Evolutionary conservation across 2,113 vertebrate genomes (phyloP).

Genomic region (Beaufortia kweichowensis): DNA sequence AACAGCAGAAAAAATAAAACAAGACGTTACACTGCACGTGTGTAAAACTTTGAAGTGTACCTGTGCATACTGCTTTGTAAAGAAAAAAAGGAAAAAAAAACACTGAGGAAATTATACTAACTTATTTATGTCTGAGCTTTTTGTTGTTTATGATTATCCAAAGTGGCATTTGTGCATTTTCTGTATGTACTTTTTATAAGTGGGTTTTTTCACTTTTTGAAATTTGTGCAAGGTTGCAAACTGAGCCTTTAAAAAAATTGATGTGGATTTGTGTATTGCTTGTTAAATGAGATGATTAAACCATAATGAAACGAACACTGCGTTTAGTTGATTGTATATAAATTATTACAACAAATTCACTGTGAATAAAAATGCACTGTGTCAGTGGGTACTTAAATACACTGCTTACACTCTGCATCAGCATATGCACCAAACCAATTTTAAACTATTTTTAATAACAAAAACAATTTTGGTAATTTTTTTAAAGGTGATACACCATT

Average conservation of each 20-base stretch:
- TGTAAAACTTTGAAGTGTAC: conserved; percentile 87
- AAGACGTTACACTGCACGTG: conserved; percentile 77
- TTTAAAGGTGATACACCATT: background rate
- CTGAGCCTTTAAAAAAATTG: conserved; percentile 88
- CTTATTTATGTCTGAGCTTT: conserved; percentile 97
- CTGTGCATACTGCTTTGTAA: conserved; percentile 92
- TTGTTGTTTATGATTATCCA: conserved; percentile 83
- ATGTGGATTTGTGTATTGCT: conserved; percentile 75
- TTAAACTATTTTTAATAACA: background rate
- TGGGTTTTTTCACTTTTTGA: conserved; percentile 74
- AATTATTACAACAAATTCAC: background rate
- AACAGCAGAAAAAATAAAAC: background rate
- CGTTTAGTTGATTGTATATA: background rate
- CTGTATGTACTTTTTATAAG: conserved; percentile 89
- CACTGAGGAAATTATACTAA: conserved; percentile 99
- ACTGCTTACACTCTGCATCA: background rate
- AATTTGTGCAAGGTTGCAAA: conserved; percentile 84
- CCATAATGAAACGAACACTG: conserved; percentile 43
- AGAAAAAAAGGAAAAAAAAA: conserved; percentile 73
- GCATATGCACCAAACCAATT: background rate
- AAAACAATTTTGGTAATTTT: background rate
- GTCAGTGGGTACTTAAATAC: background rate
- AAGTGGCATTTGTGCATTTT: conserved; percentile 87
- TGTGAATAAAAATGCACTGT: background rate
- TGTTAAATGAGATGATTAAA: conserved; percentile 65